phyloP scores from a whole-genome alignment of 1,140 invertebrate genomes.

The Zaprionus gabonicus region DNA sequence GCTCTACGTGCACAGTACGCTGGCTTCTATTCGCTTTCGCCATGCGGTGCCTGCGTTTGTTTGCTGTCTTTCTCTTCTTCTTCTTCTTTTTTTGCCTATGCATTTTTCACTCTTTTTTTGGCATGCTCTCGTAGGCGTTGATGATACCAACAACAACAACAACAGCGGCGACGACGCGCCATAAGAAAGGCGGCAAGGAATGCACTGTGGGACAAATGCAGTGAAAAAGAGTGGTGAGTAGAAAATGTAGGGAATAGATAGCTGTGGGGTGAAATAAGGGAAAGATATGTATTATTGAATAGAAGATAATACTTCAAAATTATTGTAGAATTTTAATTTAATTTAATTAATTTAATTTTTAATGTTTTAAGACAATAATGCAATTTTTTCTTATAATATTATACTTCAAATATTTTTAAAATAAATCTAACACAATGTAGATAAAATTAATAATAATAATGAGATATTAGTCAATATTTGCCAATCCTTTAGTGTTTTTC shows the following conservation, averaged over 20 bases:
- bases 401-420: too few relatives aligned
- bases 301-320: too few relatives aligned
- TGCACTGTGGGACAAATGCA: slow-evolving; percentile 53
- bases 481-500: too few relatives aligned
- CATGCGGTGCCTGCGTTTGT: slow-evolving; percentile 16
- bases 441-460: neutral
- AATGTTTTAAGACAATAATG: too few relatives aligned
- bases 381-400: too few relatives aligned
- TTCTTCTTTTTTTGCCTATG: slow-evolving; percentile 48
- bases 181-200: slow-evolving; percentile 21
- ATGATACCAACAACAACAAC: slow-evolving; percentile 62
- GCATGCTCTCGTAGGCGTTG: slow-evolving; percentile 74
- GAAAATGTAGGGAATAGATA: neutral
- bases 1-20: neutral
- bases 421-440: neutral
- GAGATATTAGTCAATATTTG: too few relatives aligned
- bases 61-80: slow-evolving; percentile 23
- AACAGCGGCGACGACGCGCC: slow-evolving; percentile 11
- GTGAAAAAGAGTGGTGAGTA: neutral
- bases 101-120: slow-evolving; percentile 68
- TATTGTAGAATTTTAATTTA: too few relatives aligned
- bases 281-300: neutral
- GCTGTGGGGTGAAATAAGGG: neutral
- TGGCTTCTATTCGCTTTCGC: slow-evolving; percentile 32
- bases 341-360: too few relatives aligned